Evolutionary conservation across 1,140 invertebrate species (phyloP).

Genomic region (Drosophila persimilis): DNA sequence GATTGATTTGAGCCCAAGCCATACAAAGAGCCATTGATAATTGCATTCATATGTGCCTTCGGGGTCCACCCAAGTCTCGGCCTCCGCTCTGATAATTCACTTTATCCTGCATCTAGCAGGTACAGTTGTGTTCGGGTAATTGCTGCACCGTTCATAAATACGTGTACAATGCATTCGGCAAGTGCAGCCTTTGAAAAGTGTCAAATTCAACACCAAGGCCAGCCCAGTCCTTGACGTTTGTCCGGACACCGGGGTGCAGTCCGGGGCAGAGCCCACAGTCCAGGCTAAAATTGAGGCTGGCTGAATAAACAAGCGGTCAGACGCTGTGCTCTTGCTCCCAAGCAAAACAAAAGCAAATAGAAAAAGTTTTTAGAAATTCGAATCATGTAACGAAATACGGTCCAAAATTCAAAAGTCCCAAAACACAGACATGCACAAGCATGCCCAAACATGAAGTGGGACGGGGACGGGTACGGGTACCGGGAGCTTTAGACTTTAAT

Average conservation of each 20-base stretch:
- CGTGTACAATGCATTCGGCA: slow-evolving; percentile 10
- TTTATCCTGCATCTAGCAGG: slow-evolving; percentile 7
- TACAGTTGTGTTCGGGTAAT: slow-evolving; percentile 38
- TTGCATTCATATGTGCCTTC: too few species aligned
- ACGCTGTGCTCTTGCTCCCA: slow-evolving; percentile 13
- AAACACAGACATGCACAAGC: slow-evolving; percentile 6
- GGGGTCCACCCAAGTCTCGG: too few species aligned
- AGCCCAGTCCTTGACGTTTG: too few species aligned
- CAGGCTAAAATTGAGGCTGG: slow-evolving; percentile 35
- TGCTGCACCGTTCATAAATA: slow-evolving; percentile 46
- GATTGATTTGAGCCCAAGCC: background rate
- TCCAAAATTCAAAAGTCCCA: slow-evolving; percentile 63
- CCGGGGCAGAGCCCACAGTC: slow-evolving; percentile 1
- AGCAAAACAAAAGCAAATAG: slow-evolving; percentile 47
- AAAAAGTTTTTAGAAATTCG: slow-evolving; percentile 75
- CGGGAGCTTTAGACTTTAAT: too few species aligned
- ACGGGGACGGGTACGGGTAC: background rate
- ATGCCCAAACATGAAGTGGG: background rate
- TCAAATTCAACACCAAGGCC: slow-evolving; percentile 29
- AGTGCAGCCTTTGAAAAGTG: slow-evolving; percentile 25
- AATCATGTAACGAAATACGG: slow-evolving; percentile 77
- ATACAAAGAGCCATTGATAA: background rate
- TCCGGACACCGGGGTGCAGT: background rate
- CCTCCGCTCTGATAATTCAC: slow-evolving; percentile 10
- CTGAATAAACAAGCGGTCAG: slow-evolving; percentile 51